These are phyloP conservation scores for Xestia ashworthii DNA, from an alignment of 2,888 invertebrate species.

Conservation along the genomic window DNA sequence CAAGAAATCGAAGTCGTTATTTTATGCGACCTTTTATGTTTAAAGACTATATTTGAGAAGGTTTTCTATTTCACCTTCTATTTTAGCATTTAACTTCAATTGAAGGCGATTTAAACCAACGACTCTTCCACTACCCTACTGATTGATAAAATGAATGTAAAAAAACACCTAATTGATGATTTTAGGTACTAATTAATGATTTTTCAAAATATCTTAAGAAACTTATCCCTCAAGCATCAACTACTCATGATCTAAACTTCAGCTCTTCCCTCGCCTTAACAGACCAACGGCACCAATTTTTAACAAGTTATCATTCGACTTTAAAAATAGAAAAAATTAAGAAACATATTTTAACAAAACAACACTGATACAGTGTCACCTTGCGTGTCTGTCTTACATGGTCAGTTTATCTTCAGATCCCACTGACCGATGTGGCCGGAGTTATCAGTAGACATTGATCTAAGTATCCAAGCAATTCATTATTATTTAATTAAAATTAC, in stretches of 20 bases:
- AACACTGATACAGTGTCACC: background rate
- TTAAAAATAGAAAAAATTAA: background rate
- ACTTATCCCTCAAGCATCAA: background rate
- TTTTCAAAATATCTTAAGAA: background rate
- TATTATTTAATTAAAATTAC: background rate
- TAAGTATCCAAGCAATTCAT: background rate
- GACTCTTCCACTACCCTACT: background rate
- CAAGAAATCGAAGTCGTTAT: background rate
- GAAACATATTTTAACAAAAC: background rate
- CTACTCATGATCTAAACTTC: background rate
- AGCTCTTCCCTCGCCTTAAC: background rate
- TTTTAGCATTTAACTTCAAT: background rate
- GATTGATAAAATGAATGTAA: background rate
- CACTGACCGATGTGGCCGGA: background rate
- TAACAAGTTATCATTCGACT: background rate
- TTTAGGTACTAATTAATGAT: background rate
- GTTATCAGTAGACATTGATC: background rate
- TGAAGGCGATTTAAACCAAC: constrained; percentile 1
- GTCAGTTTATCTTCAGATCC: background rate
- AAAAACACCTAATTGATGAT: background rate
- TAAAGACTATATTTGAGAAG: constrained; percentile 9
- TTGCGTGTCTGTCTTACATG: background rate
- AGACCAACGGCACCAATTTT: too few species aligned
- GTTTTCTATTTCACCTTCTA: constrained; percentile 10
- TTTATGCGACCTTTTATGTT: constrained; percentile 9